phyloP scores from a whole-genome alignment of 2,113 vertebrate genomes.

The Epinephelus cyanopodus region DNA sequence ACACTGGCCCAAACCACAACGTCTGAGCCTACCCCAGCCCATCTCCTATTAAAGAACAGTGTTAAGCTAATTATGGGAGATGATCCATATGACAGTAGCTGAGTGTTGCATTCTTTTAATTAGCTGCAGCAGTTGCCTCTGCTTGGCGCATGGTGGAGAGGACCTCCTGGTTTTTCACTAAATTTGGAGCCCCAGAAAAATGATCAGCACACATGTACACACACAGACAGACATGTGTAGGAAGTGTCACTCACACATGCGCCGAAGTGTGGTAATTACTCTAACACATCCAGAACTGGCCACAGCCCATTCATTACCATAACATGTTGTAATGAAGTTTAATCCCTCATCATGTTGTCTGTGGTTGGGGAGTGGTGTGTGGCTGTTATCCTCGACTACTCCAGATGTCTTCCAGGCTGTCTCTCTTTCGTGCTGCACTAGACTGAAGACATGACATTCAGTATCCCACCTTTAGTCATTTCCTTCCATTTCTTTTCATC shows the following conservation, averaged over 20 bases:
- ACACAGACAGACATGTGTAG: constrained; percentile 48
- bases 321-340: constrained; percentile 80
- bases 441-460: constrained; percentile 49
- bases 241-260: constrained; percentile 68
- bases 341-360: constrained; percentile 81
- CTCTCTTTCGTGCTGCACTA: constrained; percentile 46
- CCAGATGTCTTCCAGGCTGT: constrained; percentile 73
- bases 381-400: constrained; percentile 68
- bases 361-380: constrained; percentile 74
- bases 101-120: constrained; percentile 73
- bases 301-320: constrained; percentile 80
- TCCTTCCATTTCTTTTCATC: constrained; percentile 40
- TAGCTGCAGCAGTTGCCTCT: constrained; percentile 60
- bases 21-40: constrained; percentile 49
- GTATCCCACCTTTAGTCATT: constrained; percentile 40
- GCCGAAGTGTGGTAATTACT: constrained; percentile 69
- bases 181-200: constrained; percentile 24
- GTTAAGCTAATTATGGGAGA: constrained; percentile 50
- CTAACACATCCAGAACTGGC: constrained; percentile 71
- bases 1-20: constrained; percentile 65
- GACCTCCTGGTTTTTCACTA: constrained; percentile 24
- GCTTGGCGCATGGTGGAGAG: constrained; percentile 31
- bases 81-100: constrained; percentile 39
- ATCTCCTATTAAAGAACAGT: constrained; percentile 41
- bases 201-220: constrained; percentile 38